These are phyloP conservation scores for Heteromormyrus szaboi DNA, from an alignment of 2,797 vertebrate species.

Conservation along the genomic window DNA sequence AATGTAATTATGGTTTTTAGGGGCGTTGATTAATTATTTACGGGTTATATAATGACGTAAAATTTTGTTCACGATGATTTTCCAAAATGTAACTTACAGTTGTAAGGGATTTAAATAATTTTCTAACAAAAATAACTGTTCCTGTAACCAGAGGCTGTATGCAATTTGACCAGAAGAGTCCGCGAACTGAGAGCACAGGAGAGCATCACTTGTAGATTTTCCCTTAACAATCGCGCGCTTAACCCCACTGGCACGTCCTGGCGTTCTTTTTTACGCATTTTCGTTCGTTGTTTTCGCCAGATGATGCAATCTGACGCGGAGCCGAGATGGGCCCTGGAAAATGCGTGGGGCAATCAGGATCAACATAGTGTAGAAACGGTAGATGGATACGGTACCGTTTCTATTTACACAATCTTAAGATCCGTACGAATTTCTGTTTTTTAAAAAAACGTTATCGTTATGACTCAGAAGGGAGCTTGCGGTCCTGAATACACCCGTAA, in stretches of 20 bases:
- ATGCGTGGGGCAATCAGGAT: neutral
- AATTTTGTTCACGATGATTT: neutral
- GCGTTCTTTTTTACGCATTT: neutral
- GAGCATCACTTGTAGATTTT: neutral
- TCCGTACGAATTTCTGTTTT: neutral
- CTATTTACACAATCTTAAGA: neutral
- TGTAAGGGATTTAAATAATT: neutral
- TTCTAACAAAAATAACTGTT: neutral
- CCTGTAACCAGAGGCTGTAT: neutral
- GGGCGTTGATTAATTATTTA: neutral
- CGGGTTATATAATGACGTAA: neutral
- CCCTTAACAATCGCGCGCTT: neutral
- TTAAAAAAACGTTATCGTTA: neutral
- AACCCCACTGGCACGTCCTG: neutral
- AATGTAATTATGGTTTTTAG: neutral
- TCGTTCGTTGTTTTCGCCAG: neutral
- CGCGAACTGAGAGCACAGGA: neutral
- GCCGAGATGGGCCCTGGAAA: neutral
- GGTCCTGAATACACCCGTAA: neutral
- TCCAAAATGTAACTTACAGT: neutral
- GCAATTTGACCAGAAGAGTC: neutral
- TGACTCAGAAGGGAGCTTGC: neutral
- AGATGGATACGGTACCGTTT: neutral
- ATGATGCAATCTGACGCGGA: neutral
- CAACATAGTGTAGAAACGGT: neutral